Evolutionary conservation across 2,113 vertebrate species (phyloP).

Genomic region (Cavia aperea): DNA sequence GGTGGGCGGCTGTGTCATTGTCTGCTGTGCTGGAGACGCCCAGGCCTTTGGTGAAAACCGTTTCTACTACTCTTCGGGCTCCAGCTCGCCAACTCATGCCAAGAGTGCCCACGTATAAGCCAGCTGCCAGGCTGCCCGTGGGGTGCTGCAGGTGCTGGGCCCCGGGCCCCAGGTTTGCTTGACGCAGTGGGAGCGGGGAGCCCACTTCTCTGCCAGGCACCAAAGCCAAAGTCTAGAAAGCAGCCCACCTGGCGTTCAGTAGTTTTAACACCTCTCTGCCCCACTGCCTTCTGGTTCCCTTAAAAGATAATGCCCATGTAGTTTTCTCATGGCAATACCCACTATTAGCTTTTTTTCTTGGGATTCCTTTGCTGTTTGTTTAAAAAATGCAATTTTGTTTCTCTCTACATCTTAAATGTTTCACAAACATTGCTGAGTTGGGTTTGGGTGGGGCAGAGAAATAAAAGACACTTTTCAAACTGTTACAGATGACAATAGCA

Average conservation of each 20-base stretch:
- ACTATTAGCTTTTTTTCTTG: slow-evolving; percentile 6
- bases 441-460: slow-evolving; percentile 45
- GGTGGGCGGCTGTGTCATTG: slow-evolving; percentile 82
- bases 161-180: slow-evolving; percentile 47
- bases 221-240: slow-evolving; percentile 67
- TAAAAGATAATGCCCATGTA: slow-evolving; percentile 48
- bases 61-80: slow-evolving; percentile 91
- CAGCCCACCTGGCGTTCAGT: slow-evolving; percentile 62
- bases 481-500: slow-evolving; percentile 63
- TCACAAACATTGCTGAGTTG: slow-evolving; percentile 53
- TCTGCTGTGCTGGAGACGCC: slow-evolving; percentile 82
- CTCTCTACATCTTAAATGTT: slow-evolving; percentile 52
- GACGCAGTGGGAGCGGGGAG: background rate
- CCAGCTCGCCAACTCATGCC: slow-evolving; percentile 86
- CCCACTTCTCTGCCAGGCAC: slow-evolving; percentile 48
- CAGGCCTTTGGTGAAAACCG: slow-evolving; percentile 86
- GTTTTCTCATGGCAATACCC: background rate
- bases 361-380: slow-evolving; percentile 41
- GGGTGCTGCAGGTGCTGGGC: slow-evolving; percentile 67
- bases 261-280: slow-evolving; percentile 47
- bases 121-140: slow-evolving; percentile 22
- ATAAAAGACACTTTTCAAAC: slow-evolving; percentile 64
- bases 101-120: slow-evolving; percentile 90
- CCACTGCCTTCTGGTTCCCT: slow-evolving; percentile 53
- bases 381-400: background rate